A percentile compares a stretch with the other conserved stretches of the same genome.
These are phyloP conservation scores for Nannospalax galili DNA, from an alignment of 2,113 vertebrate species.

Conservation along the genomic window DNA sequence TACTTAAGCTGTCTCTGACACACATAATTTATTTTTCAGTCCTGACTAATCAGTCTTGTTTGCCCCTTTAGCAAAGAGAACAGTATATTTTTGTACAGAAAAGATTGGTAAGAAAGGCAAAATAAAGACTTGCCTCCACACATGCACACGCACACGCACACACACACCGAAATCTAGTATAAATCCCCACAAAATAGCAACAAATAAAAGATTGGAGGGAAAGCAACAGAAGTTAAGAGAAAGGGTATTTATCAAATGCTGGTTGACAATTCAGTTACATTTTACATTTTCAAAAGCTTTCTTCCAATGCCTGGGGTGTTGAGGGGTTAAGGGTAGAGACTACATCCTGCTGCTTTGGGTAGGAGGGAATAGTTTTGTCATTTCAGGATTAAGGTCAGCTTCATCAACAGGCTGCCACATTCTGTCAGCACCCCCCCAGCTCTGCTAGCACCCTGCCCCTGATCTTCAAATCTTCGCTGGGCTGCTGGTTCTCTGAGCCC, in stretches of 20 bases:
- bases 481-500: neutral
- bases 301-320: conserved; percentile 20
- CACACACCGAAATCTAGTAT: conserved; percentile 3
- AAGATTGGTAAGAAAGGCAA: conserved; percentile 18
- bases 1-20: conserved; percentile 81
- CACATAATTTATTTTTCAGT: conserved; percentile 75
- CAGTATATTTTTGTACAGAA: conserved; percentile 68
- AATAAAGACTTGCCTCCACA: neutral
- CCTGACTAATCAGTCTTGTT: conserved; percentile 73
- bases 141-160: neutral
- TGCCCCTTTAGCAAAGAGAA: conserved; percentile 59
- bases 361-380: conserved; percentile 67
- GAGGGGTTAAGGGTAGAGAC: conserved; percentile 39
- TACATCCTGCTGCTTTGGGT: conserved; percentile 13
- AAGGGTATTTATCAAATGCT: conserved; percentile 10
- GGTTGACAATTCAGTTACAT: neutral
- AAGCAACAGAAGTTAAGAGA: conserved; percentile 31
- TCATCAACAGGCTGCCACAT: conserved; percentile 12
- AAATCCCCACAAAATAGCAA: conserved; percentile 47
- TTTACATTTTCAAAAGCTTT: conserved; percentile 42
- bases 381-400: conserved; percentile 75
- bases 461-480: conserved; percentile 4
- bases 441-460: neutral
- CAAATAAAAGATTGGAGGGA: conserved; percentile 41
- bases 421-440: neutral